A percentile compares a stretch with the other conserved stretches of the same genome.
phyloP scores from a whole-genome alignment of 1,140 invertebrate species.

The Pogonognathellus flavescens region DNA sequence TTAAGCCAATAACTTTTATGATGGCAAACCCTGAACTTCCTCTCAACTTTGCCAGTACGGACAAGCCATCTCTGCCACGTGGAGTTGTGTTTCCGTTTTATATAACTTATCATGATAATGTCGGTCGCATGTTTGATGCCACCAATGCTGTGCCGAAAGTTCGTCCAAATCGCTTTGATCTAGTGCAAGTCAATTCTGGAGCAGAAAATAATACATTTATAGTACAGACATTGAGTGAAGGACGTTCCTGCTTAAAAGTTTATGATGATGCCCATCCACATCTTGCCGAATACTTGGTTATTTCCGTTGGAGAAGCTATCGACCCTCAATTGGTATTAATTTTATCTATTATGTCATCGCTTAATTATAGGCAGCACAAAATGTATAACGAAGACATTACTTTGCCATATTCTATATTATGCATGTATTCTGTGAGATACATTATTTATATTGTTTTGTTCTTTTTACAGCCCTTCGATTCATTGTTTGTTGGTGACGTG shows the following conservation, averaged over 20 bases:
- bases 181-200: constrained; percentile 69
- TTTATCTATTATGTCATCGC: constrained; percentile 22
- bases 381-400: no score
- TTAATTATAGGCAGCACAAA: no score
- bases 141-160: constrained; percentile 70
- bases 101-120: constrained; percentile 72
- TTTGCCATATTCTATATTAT: neutral
- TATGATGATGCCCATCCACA: constrained; percentile 36
- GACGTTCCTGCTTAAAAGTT: constrained; percentile 52
- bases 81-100: constrained; percentile 70
- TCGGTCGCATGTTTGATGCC: constrained; percentile 71
- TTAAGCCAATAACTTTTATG: constrained; percentile 71
- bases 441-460: neutral
- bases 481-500: constrained; percentile 61
- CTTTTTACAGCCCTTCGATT: neutral
- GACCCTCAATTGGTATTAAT: constrained; percentile 54
- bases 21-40: constrained; percentile 70
- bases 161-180: constrained; percentile 71
- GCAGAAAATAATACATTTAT: constrained; percentile 69
- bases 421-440: neutral
- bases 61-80: constrained; percentile 70
- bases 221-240: constrained; percentile 51
- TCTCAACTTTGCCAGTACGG: constrained; percentile 67
- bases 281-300: constrained; percentile 48
- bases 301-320: constrained; percentile 53